Percentiles rank a stretch among this genome's conserved stretches.
These are phyloP conservation scores for Drosophila dives DNA, from an alignment of 2,888 invertebrate species.

Conservation along the genomic window DNA sequence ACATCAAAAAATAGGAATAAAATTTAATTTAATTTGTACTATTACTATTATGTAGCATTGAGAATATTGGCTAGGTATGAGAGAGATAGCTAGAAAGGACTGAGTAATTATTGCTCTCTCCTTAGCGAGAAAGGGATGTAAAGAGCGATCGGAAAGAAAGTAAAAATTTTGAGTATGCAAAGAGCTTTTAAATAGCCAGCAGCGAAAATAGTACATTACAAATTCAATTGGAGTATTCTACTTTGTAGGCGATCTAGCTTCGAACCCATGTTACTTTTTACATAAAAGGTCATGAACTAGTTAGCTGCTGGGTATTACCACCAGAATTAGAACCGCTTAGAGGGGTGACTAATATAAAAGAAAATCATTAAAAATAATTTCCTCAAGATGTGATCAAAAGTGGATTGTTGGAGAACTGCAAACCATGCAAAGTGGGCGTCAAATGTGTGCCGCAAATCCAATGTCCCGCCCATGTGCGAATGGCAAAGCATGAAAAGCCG, in stretches of 20 bases:
- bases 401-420: conserved; percentile 72
- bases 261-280: not conserved
- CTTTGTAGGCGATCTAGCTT: not conserved
- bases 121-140: not conserved
- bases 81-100: not conserved
- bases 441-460: conserved; percentile 88
- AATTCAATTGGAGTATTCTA: not conserved
- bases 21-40: not conserved
- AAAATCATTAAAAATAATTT: not conserved
- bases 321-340: not conserved
- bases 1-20: not conserved
- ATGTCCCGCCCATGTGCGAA: conserved; percentile 88
- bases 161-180: not conserved
- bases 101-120: not conserved
- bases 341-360: not conserved
- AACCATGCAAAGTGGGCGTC: conserved; percentile 85
- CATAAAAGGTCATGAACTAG: not conserved
- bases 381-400: conserved; percentile 36
- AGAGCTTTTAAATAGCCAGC: not conserved
- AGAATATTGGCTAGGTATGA: not conserved
- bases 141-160: not conserved
- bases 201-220: not conserved
- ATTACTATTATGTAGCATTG: not conserved
- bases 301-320: not conserved
- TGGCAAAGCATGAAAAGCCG: conserved; percentile 80